Conservation (phyloP, 2,888 invertebrate species). For the Lasioglossum calceatum region DNA sequence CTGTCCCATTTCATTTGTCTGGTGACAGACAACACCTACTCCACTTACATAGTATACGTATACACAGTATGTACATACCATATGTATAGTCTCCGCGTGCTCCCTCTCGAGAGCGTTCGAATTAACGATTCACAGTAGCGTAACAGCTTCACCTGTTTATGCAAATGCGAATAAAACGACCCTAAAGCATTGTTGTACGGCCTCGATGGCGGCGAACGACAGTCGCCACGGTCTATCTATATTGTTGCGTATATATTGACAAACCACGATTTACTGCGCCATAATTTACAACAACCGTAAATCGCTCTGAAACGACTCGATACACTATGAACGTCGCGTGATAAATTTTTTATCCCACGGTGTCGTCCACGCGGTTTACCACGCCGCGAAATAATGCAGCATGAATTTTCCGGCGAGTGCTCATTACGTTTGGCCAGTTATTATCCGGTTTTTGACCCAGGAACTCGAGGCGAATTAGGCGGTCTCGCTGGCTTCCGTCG, state of each 20-base stretch:
- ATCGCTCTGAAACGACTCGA: constrained; percentile 40
- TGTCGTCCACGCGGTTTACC: constrained; percentile 2
- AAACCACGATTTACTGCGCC: constrained; percentile 42
- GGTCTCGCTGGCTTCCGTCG: background rate
- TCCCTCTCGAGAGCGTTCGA: background rate
- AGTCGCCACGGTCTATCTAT: constrained; percentile 20
- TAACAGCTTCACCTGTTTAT: constrained; percentile 15
- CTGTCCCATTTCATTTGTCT: background rate
- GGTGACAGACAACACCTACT: background rate
- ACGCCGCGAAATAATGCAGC: constrained; percentile 26
- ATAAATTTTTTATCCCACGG: constrained; percentile 14
- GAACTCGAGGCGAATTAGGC: background rate
- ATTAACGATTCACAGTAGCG: background rate
- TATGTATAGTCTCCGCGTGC: background rate
- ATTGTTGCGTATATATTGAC: constrained; percentile 39
- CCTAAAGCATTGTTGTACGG: constrained; percentile 14
- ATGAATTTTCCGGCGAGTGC: constrained; percentile 26
- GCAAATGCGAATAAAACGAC: constrained; percentile 27
- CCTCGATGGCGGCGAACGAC: constrained; percentile 14
- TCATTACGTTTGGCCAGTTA: background rate
- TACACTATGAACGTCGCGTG: constrained; percentile 24
- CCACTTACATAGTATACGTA: too few relatives aligned
- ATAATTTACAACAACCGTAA: constrained; percentile 48
- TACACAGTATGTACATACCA: too few relatives aligned
- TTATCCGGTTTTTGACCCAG: constrained; percentile 2